These are phyloP conservation scores for Psittacula derbiana DNA, from an alignment of 2,797 vertebrate genomes.

Conservation along the genomic window DNA sequence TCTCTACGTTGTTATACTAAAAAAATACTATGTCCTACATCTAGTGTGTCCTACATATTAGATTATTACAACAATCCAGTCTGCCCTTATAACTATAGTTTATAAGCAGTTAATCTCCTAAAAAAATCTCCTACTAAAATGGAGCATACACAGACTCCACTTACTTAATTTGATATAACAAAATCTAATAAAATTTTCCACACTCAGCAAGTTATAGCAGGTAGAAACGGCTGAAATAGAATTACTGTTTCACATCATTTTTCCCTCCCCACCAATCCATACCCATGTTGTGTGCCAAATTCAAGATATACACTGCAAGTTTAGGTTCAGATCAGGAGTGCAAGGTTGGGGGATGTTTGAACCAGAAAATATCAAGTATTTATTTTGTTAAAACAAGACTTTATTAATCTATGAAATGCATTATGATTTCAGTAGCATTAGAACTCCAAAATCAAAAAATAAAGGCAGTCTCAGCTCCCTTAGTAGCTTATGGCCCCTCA, in stretches of 20 bases:
- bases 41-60: background rate
- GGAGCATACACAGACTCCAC: background rate
- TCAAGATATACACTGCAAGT: background rate
- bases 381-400: accelerated
- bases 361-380: background rate
- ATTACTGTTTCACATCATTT: background rate
- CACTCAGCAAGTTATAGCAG: background rate
- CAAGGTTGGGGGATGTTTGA: background rate
- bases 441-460: background rate
- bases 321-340: background rate
- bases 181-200: conserved; percentile 38
- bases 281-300: accelerated
- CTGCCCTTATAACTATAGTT: background rate
- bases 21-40: background rate
- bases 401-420: background rate
- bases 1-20: background rate
- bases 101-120: conserved; percentile 23
- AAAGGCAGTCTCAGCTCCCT: background rate
- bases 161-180: background rate
- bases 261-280: background rate
- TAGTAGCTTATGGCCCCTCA: background rate
- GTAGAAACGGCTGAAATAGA: background rate
- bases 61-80: background rate
- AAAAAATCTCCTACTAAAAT: conserved; percentile 10
- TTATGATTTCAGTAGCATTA: background rate